Base-by-base conservation (phyloP, 2,797 vertebrate genomes). In the Carduelis carduelis region DNA sequence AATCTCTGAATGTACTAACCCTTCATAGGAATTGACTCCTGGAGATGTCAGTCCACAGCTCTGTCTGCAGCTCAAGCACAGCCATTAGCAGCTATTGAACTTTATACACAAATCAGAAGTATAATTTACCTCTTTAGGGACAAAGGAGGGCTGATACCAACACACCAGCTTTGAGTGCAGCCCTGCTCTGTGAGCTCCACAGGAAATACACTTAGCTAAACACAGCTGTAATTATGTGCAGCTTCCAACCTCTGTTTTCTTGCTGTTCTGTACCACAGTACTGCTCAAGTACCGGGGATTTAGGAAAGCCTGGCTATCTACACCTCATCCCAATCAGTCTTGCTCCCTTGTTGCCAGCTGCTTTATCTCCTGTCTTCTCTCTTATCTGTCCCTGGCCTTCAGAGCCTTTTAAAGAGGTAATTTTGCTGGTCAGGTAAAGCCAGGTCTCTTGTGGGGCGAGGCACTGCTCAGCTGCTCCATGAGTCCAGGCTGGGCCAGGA, bases 151-250 rank as follows among this genome's bases (percentile, higher is more conserved):
- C 81, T 69, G 96, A n/a, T 79, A 69, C 32, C 91, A 86, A 34
- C 76, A 83, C 53, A 50, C 37, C 87, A 35, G 78, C 84, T 30
- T 24, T 2, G 57, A 71, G 16, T 71, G 82, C 68, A 43, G 72
- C 22, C 12, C 0, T 50, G 85, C 69, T 75, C 59, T 63, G 59
- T 72, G 28, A 52, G 77, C 92, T 76, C 92, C 87, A 28, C 94
- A 79, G 93, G 95, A 95, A 93, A 80, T 27, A 53, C 9, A 76
- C 81, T 87, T 27, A 80, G 44, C 91, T 76, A 59, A 90, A 84
- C 77, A 66, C 71, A 72, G 47, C 30, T 1, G 0, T 60, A n/a
- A 81, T 94, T 90, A 72, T 1, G 5, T 83, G 83, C 93, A 56
- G 90, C 77, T 84, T 50, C 90, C 94, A 65, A 16, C 87, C 89